A percentile compares a stretch with the other conserved stretches of the same genome.
phyloP scores from a whole-genome alignment of 2,888 invertebrate species.

The Drosophila ezoana region DNA sequence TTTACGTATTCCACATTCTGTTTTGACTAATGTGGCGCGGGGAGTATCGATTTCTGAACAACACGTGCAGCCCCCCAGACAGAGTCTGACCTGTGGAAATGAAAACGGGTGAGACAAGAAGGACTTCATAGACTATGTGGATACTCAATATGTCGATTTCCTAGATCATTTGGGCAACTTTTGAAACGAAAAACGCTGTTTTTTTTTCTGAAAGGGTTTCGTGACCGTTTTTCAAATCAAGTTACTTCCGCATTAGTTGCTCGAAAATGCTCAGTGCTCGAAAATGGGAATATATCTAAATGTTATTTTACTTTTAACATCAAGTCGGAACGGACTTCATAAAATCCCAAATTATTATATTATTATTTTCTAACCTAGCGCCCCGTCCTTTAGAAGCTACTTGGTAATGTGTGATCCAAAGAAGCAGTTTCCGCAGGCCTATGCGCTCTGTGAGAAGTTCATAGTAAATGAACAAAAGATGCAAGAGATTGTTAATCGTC shows the following conservation, averaged over 20 bases:
- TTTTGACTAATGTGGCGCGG: too few relatives aligned
- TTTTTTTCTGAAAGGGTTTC: not conserved
- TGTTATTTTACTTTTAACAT: not conserved
- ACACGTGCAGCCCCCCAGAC: too few relatives aligned
- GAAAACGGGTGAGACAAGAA: too few relatives aligned
- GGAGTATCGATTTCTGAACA: too few relatives aligned
- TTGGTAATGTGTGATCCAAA: conserved; percentile 89
- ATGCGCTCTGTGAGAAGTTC: conserved; percentile 86
- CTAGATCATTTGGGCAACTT: too few relatives aligned
- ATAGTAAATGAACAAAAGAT: conserved; percentile 91
- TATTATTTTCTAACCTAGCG: not conserved
- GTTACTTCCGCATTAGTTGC: conserved; percentile 1
- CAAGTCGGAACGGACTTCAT: not conserved
- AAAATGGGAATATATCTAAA: not conserved
- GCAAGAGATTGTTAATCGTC: conserved; percentile 89
- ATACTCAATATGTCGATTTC: too few relatives aligned
- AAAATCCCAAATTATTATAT: conserved; percentile 32
- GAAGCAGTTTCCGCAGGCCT: conserved; percentile 89
- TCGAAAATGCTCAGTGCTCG: too few relatives aligned
- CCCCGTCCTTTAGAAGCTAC: conserved; percentile 88
- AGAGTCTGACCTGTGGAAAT: too few relatives aligned
- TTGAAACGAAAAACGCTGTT: too few relatives aligned
- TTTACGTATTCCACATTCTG: too few relatives aligned
- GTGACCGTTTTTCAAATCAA: not conserved
- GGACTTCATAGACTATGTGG: too few relatives aligned